Base-by-base conservation (phyloP, 2,797 vertebrate genomes). In the Smutsia gigantea region DNA sequence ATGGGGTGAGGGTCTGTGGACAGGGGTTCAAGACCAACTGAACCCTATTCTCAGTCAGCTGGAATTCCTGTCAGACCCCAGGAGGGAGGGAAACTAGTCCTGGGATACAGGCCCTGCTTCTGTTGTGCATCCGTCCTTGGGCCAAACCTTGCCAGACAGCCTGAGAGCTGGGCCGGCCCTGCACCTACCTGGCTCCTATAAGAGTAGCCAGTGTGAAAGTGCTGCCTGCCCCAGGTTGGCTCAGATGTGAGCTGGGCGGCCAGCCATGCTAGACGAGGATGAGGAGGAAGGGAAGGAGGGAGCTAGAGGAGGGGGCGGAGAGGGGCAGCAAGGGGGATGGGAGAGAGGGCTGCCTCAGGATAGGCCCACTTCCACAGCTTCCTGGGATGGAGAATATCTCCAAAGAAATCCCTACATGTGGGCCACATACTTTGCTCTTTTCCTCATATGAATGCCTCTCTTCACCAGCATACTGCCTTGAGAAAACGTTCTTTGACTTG, bases 401-500 rank as follows among this genome's bases (percentile, higher is more conserved):
- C 51, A 68, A 51, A 90, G 75, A 90, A 82, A 78, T 55, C 46
- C 42, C 63, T 90, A 39, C 14, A 31, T 42, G 66, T 53, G 37
- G 85, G 39, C 18, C n/a, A 59, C n/a, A 61, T 23, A 74, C 23
- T 68, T 29, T 61, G 71, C 77, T 75, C 37, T 79, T 88, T 79
- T 66, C 42, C 69, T 61, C 46, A 49, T 53, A 27, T 37, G 37
- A 79, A 90, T 90, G 87, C 31, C 42, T 92, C 77, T 97, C 53
- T 55, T 42, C 13, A 72, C 34, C 10, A 85, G 61, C 77, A 64
- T 2, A 78, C 63, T 55, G 51, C 29, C 64, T 8, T 84, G 89
- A 39, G 37, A 92, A 93, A 63, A 85, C 0, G 46, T 57, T 92
- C 53, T 94, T 63, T 96, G 79, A 39, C 42, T 57, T 78, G 68